Percentiles rank a stretch among this genome's conserved stretches.
Conservation (phyloP, 2,888 invertebrate species). For the Andrena flavipes region DNA sequence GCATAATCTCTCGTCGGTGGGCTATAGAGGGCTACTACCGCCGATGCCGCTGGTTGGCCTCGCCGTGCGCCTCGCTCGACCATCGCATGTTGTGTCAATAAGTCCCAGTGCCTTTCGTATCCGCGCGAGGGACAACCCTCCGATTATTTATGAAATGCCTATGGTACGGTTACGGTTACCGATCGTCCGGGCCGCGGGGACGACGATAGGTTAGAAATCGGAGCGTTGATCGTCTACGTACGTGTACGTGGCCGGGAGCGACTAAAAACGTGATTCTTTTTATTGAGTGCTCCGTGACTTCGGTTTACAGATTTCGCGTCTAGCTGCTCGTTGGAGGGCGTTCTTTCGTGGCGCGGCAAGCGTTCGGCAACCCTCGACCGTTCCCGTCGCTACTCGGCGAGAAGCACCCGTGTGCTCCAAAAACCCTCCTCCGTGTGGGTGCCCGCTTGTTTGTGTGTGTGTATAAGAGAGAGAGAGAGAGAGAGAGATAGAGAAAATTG, state of each 20-base stretch:
- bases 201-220: slow-evolving; percentile 48
- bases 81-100: slow-evolving; percentile 75
- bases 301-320: slow-evolving; percentile 78
- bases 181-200: slow-evolving; percentile 10
- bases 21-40: slow-evolving; percentile 24
- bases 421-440: slow-evolving; percentile 37
- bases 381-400: slow-evolving; percentile 68
- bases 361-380: slow-evolving; percentile 74
- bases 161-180: slow-evolving; percentile 5
- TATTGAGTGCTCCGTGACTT: slow-evolving; percentile 75
- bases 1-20: slow-evolving; percentile 47
- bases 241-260: slow-evolving; percentile 58
- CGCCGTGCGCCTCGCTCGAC: slow-evolving; percentile 57
- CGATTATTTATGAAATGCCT: slow-evolving; percentile 24
- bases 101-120: slow-evolving; percentile 54
- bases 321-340: slow-evolving; percentile 76
- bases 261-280: slow-evolving; percentile 63
- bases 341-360: slow-evolving; percentile 81
- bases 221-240: slow-evolving; percentile 42
- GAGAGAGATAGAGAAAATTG: slow-evolving; percentile 44
- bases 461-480: slow-evolving; percentile 18
- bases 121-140: slow-evolving; percentile 50
- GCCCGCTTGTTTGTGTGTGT: too few species aligned
- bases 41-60: slow-evolving; percentile 39
- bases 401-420: slow-evolving; percentile 66